Evolutionary conservation across 2,113 vertebrate species (phyloP), one percentile per base, ranked within the genome.

Genomic region (Cichladusa arquata): DNA sequence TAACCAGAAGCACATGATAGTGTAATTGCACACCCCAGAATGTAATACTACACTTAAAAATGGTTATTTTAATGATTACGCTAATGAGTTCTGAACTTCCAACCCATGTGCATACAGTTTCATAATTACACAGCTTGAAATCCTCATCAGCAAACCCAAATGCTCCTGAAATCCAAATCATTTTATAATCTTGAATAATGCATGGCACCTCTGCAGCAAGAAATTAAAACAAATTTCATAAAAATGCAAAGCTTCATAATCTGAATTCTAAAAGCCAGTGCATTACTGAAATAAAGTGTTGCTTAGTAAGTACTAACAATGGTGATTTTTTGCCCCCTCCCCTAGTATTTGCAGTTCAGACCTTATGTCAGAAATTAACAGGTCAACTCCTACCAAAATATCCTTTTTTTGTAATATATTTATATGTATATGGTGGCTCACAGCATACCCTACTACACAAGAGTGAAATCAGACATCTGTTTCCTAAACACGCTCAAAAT

Each of bases 41-140:
- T 87, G 88, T 97, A 97, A 97, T 73, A 82, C 62, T 65, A 96
- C 82, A 88, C 95, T 98, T 96, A 12, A 92, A 92, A 97, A 90
- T 93, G 92, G 96, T 97, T 98, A 97, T 97, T 97, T 97, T 97
- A 97, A 97, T 97, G 96, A 97, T 97, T 96, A 96, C 94, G 2
- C 94, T 98, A 98, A 98, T 88, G 92, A 98, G 97, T 97, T 96
- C 97, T 98, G 97, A 98, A 98, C 97, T 98, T 98, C 97, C 97
- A 98, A 97, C 97, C 97, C 98, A 98, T 96, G 97, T 83, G 96
- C 94, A 90, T 51, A 74, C 72, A 95, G 95, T 95, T 97, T 97
- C 92, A 86, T 98, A 98, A 98, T 98, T 98, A 98, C 98, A 98
- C 98, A 98, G 98, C 97, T 98, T 98, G 98, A 98, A 98, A 97